Percentiles rank a stretch among this genome's conserved stretches.
Evolutionary conservation across 2,888 invertebrate species (phyloP).

Genomic region (Antheraea assamensis): DNA sequence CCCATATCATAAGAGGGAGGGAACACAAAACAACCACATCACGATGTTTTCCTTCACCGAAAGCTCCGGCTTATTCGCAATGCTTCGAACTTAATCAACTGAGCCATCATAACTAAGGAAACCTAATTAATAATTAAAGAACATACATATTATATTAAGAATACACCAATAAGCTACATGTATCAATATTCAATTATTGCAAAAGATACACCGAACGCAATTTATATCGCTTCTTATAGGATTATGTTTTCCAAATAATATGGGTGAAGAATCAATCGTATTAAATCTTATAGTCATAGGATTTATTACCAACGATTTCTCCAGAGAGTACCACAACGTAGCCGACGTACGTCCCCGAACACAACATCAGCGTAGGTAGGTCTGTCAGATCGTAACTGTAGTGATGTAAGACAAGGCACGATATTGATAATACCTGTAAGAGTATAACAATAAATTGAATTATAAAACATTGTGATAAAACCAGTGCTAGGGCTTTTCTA

Average conservation of each 20-base stretch:
- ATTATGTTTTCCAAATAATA: neutral
- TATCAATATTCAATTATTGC: neutral
- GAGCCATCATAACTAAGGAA: no score
- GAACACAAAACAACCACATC: no score
- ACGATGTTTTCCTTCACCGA: no score
- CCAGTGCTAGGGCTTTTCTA: no score
- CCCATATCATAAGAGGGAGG: no score
- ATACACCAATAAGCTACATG: no score
- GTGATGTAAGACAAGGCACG: slow-evolving; percentile 69
- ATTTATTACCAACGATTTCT: slow-evolving; percentile 66
- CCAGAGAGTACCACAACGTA: slow-evolving; percentile 72
- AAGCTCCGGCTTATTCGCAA: no score
- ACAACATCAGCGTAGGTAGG: slow-evolving; percentile 68
- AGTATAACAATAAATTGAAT: neutral
- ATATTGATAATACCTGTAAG: slow-evolving; percentile 61
- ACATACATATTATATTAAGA: no score
- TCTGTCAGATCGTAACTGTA: slow-evolving; percentile 76
- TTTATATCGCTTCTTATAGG: neutral
- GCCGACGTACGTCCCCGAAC: slow-evolving; percentile 73
- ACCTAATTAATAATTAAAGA: no score
- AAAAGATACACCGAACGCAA: neutral
- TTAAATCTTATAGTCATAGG: slow-evolving; percentile 9
- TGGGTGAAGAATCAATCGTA: slow-evolving; percentile 1
- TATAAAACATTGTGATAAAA: no score
- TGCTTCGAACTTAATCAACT: no score